phyloP scores from a whole-genome alignment of 2,797 vertebrate genomes.

The Enteromius radiatus region DNA sequence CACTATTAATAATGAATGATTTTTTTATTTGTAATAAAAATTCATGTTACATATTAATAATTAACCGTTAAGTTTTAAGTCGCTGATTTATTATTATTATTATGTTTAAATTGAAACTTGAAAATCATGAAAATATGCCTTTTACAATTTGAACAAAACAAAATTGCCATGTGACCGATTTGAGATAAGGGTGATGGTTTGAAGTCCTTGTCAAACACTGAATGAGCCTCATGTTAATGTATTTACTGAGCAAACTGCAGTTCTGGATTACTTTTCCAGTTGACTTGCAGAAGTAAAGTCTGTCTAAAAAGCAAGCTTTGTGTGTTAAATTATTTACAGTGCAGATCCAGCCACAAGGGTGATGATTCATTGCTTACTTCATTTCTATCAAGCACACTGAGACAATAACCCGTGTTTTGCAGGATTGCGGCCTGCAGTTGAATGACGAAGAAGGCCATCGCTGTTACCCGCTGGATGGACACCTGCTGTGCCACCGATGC shows the following conservation, averaged over 20 bases:
- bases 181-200: neutral
- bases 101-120: too few relatives aligned
- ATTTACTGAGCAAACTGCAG: neutral
- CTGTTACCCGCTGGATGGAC: constrained; percentile 93
- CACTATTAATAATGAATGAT: too few relatives aligned
- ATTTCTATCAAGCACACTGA: neutral
- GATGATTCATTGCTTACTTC: neutral
- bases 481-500: constrained; percentile 93
- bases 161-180: neutral
- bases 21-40: too few relatives aligned
- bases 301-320: neutral
- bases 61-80: too few relatives aligned
- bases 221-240: neutral
- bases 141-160: neutral
- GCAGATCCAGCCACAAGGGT: neutral
- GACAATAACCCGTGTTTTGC: neutral
- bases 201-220: neutral
- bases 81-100: too few relatives aligned
- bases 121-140: neutral
- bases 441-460: constrained; percentile 96
- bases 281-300: neutral
- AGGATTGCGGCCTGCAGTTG: constrained; percentile 96
- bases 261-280: neutral
- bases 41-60: too few relatives aligned
- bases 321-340: constrained; percentile 4